A percentile compares a stretch with the other conserved stretches of the same genome.
Evolutionary conservation across 2,888 invertebrate genomes (phyloP).

Genomic region (Cylindroiulus punctatus): DNA sequence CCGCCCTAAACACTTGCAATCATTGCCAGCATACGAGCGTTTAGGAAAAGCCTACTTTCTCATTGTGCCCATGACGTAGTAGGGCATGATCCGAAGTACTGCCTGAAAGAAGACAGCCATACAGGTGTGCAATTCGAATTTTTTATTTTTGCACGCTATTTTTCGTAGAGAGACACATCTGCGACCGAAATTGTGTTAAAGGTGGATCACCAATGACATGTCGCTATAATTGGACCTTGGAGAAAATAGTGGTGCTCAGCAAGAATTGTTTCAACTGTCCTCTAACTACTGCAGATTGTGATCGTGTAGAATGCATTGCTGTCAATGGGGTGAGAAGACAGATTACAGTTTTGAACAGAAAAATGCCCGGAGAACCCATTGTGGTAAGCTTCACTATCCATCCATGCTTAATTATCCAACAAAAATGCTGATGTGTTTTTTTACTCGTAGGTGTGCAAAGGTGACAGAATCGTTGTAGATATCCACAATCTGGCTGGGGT

Average conservation of each 20-base stretch:
- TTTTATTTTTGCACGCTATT: background rate
- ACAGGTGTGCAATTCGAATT: too few relatives aligned
- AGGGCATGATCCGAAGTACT: too few relatives aligned
- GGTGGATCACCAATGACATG: slow-evolving; percentile 68
- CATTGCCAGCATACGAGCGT: too few relatives aligned
- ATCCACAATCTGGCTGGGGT: slow-evolving; percentile 81
- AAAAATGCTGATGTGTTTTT: background rate
- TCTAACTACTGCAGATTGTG: slow-evolving; percentile 78
- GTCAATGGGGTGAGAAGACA: slow-evolving; percentile 83
- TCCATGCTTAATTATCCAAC: background rate
- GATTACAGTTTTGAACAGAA: slow-evolving; percentile 82
- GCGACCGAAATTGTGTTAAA: slow-evolving; percentile 34
- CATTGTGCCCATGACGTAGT: too few relatives aligned
- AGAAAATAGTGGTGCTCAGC: slow-evolving; percentile 84
- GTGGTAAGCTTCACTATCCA: slow-evolving; percentile 71
- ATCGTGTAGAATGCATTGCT: slow-evolving; percentile 80
- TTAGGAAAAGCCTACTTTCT: too few relatives aligned
- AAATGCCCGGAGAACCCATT: slow-evolving; percentile 86
- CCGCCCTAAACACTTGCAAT: too few relatives aligned
- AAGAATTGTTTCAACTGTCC: slow-evolving; percentile 90
- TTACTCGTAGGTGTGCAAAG: slow-evolving; percentile 77
- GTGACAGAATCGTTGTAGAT: slow-evolving; percentile 84
- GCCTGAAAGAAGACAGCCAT: too few relatives aligned
- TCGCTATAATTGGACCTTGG: slow-evolving; percentile 77
- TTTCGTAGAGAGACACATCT: background rate